Conservation (phyloP, 2,888 invertebrate genomes). For the Bellardia bayeri region DNA sequence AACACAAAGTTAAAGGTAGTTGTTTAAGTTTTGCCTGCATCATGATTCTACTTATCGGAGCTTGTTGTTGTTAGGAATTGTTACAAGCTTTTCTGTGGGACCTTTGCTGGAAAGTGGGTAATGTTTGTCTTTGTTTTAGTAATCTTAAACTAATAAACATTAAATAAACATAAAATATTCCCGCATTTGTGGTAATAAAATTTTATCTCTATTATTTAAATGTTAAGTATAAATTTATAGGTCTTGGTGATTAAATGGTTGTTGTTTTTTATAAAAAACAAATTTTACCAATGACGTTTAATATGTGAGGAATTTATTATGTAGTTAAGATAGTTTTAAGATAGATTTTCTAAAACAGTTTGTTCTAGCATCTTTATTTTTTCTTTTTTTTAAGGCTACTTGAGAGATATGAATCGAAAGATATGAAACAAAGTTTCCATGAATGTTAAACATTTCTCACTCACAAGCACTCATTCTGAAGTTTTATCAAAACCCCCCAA, state of each 20-base stretch:
- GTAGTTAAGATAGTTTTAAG: too few relatives aligned
- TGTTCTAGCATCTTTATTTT: too few relatives aligned
- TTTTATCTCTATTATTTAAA: conserved; percentile 57
- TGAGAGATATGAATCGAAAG: too few relatives aligned
- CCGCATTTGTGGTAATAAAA: conserved; percentile 44
- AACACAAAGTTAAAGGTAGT: conserved; percentile 35
- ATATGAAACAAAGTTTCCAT: too few relatives aligned
- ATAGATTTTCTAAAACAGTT: too few relatives aligned
- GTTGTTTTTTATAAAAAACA: neutral
- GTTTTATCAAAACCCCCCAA: too few relatives aligned
- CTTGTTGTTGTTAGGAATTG: neutral
- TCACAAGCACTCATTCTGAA: too few relatives aligned
- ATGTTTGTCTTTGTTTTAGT: conserved; percentile 56
- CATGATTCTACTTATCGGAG: neutral
- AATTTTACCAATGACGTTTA: neutral
- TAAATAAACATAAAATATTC: conserved; percentile 63
- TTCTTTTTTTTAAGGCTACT: too few relatives aligned
- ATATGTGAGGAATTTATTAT: neutral
- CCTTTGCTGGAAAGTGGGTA: conserved; percentile 56
- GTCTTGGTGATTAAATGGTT: neutral
- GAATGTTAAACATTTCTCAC: too few relatives aligned
- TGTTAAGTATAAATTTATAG: conserved; percentile 41
- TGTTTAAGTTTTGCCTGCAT: conserved; percentile 47
- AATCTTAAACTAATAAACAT: conserved; percentile 66
- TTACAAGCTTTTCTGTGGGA: neutral